phyloP scores from a whole-genome alignment of 2,113 vertebrate genomes.

The Corydoras maculifer region DNA sequence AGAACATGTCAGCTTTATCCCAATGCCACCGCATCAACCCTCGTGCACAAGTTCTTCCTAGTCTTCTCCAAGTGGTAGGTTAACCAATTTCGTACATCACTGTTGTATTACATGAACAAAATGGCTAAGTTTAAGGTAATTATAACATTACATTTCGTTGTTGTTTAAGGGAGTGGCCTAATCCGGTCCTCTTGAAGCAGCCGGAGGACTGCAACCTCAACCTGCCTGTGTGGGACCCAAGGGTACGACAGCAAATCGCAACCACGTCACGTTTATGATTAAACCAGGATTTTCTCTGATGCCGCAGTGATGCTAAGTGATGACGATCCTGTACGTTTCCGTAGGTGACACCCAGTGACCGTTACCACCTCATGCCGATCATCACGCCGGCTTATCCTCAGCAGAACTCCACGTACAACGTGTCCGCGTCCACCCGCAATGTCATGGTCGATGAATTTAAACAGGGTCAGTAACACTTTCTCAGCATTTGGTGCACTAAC shows the following conservation, averaged over 20 bases:
- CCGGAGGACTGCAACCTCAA: slow-evolving; percentile 84
- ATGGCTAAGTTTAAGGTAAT: no score
- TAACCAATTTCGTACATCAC: neutral
- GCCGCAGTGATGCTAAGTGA: no score
- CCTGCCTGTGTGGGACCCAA: slow-evolving; percentile 88
- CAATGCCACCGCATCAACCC: slow-evolving; percentile 83
- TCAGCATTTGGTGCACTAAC: neutral
- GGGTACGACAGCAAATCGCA: slow-evolving; percentile 56
- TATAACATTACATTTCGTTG: no score
- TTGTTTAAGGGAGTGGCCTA: slow-evolving; percentile 79
- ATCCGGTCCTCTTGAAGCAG: slow-evolving; percentile 83
- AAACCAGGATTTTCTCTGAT: no score
- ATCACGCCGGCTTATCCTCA: slow-evolving; percentile 92
- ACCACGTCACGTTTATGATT: no score
- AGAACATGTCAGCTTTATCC: slow-evolving; percentile 89
- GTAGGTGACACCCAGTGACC: slow-evolving; percentile 81
- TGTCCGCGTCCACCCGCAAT: slow-evolving; percentile 81
- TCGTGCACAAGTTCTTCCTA: slow-evolving; percentile 91
- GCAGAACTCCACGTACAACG: slow-evolving; percentile 90
- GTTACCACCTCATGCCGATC: slow-evolving; percentile 91
- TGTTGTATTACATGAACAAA: no score
- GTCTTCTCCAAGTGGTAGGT: slow-evolving; percentile 92
- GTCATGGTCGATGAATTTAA: slow-evolving; percentile 89
- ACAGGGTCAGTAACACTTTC: slow-evolving; percentile 69
- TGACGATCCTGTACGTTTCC: slow-evolving; percentile 42